Evolutionary conservation across 1,140 invertebrate genomes (phyloP).

Genomic region (Temnothorax nylanderi): DNA sequence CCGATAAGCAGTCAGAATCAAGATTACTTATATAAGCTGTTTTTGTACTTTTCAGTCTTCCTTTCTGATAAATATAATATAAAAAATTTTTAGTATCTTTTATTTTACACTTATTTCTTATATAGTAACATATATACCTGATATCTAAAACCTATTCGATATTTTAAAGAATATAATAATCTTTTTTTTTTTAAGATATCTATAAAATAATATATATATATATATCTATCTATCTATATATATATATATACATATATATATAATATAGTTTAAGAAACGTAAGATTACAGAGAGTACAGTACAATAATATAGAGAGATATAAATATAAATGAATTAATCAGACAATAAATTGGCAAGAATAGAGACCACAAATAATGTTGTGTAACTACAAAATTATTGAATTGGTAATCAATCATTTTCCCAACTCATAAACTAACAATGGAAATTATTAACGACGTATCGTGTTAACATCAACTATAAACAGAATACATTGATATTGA

Average conservation of each 20-base stretch:
- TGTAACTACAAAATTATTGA: slow-evolving; percentile 10
- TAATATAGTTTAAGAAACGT: neutral
- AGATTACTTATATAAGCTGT: neutral
- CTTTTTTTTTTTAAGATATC: neutral
- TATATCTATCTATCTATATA: no score
- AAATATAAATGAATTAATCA: neutral
- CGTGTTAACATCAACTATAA: slow-evolving; percentile 9
- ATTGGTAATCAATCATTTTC: neutral
- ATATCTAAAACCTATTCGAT: neutral
- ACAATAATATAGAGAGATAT: neutral
- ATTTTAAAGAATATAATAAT: neutral
- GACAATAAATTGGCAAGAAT: neutral
- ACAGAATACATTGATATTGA: slow-evolving; percentile 34
- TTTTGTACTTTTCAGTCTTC: neutral
- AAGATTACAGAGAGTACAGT: neutral
- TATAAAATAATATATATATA: neutral
- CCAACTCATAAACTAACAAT: neutral
- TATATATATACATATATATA: neutral
- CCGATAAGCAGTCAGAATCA: slow-evolving; percentile 22
- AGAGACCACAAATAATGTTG: neutral
- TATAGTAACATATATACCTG: neutral
- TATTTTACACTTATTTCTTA: neutral
- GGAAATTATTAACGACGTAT: slow-evolving; percentile 1
- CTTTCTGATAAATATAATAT: neutral
- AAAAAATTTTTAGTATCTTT: neutral